Evolutionary conservation across 2,888 invertebrate genomes (phyloP), one percentile per base, ranked within the genome.

Genomic region (Lomographa bimaculata): DNA sequence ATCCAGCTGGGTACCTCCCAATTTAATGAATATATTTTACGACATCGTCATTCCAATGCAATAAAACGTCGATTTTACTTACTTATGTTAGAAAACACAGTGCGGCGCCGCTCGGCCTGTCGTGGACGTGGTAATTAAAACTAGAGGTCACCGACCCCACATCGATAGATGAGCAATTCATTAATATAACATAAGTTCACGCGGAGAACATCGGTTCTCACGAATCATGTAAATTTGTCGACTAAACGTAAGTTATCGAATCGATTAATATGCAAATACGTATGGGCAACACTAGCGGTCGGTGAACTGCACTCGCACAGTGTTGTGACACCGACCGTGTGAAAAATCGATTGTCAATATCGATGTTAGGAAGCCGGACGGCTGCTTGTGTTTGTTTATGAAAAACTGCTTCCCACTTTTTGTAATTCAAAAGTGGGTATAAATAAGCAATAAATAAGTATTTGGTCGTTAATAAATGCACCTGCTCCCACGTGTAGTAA

Each of bases 251-350:
- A 86, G 78, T 86, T 89, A 86, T 86, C 82, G 81, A 81, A 84
- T 87, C 85, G 84, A 87, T 89, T 89, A 89, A 85, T 87, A 89
- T 89, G 89, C 79, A 79, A 86, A 89, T 89, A 68, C 74, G 64
- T 71, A 71, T 73, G 78, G 76, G 71, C 86, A 86, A 84, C 89
- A 81, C 86, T 83, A 82, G 79, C 39, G 87, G 86, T 84, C 86
- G 84, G 58, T 80, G 86, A 86, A 80, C 86, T 65, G 65, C 63
- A 64, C 71, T 81, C 77, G 78, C 73, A 63, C 74, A 70, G 65
- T 74, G 74, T 68, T 76, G 85, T 80, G 95, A 95, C 90, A 97
- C 94, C 86, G 95, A 95, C 86, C 96, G 96, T 77, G 97, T 97
- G 65, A 97, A 96, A 66, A 96, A 91, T 79, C 25, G 45, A 51